Evolutionary conservation across 2,888 invertebrate genomes (phyloP).

Genomic region (Conchocele bisecta): DNA sequence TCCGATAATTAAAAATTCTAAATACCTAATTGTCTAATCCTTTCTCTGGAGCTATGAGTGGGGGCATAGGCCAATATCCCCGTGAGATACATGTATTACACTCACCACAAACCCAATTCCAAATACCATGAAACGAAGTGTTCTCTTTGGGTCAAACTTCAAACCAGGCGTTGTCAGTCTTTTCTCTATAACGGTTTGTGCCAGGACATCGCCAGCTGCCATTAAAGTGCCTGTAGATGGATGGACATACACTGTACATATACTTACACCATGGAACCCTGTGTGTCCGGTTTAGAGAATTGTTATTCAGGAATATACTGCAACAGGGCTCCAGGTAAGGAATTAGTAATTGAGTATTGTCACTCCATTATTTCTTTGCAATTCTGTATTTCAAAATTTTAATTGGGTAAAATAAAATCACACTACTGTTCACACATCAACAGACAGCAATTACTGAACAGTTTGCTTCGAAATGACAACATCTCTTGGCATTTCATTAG

Average conservation of each 20-base stretch:
- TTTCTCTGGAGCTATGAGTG: background rate
- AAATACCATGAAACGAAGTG: conserved; percentile 48
- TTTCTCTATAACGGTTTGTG: conserved; percentile 46
- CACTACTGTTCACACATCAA: no score
- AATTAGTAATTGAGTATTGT: no score
- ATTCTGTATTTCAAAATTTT: no score
- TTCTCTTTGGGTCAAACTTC: conserved; percentile 40
- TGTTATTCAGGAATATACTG: no score
- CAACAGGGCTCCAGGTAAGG: no score
- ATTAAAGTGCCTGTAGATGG: conserved; percentile 37
- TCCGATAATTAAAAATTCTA: background rate
- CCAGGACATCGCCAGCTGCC: conserved; percentile 39
- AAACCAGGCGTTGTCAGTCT: conserved; percentile 5
- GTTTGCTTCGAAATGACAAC: no score
- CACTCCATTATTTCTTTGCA: no score
- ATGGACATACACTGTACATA: background rate
- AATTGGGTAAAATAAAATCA: no score
- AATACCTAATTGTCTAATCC: background rate
- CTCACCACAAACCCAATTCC: conserved; percentile 47
- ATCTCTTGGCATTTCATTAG: no score
- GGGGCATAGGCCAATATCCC: background rate
- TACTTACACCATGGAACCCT: no score
- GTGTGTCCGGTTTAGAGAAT: no score
- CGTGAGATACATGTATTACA: background rate
- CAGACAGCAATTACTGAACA: no score